Evolutionary conservation across 2,888 invertebrate genomes (phyloP).

Genomic region (Tubulanus polymorphus): DNA sequence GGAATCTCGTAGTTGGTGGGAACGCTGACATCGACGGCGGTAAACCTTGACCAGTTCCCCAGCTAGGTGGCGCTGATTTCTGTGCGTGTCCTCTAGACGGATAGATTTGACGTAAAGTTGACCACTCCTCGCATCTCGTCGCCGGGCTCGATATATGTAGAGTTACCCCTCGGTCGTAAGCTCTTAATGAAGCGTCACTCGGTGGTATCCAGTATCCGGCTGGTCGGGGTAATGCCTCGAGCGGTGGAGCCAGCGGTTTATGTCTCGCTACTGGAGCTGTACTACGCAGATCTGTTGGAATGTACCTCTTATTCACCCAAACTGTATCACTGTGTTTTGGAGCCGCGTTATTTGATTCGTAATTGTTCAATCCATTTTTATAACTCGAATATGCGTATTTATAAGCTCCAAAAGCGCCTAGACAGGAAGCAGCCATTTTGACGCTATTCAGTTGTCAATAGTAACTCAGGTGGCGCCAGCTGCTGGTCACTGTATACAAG

Average conservation of each 20-base stretch:
- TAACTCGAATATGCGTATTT: slow-evolving; percentile 33
- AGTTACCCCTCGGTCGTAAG: slow-evolving; percentile 23
- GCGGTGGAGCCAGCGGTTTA: slow-evolving; percentile 33
- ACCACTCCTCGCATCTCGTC: slow-evolving; percentile 42
- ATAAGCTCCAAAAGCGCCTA: slow-evolving; percentile 37
- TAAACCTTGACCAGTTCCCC: slow-evolving; percentile 35
- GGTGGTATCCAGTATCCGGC: slow-evolving; percentile 31
- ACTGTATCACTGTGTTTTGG: no score
- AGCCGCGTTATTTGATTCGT: no score
- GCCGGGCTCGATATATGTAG: slow-evolving; percentile 29
- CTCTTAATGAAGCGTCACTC: slow-evolving; percentile 27
- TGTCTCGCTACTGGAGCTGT: slow-evolving; percentile 43
- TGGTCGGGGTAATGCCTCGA: slow-evolving; percentile 25
- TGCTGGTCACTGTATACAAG: no score
- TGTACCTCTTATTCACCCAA: slow-evolving; percentile 46
- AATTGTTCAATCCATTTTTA: no score
- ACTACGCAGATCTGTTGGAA: slow-evolving; percentile 38
- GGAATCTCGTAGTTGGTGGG: slow-evolving; percentile 26
- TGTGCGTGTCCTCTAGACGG: slow-evolving; percentile 33
- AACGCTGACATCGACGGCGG: slow-evolving; percentile 22
- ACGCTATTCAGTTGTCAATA: no score
- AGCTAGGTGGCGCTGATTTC: slow-evolving; percentile 29
- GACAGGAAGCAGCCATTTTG: slow-evolving; percentile 36
- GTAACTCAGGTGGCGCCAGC: no score
- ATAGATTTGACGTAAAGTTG: slow-evolving; percentile 43